Conservation (phyloP, 2,888 invertebrate genomes). For the Cecidostiba fungosa region DNA sequence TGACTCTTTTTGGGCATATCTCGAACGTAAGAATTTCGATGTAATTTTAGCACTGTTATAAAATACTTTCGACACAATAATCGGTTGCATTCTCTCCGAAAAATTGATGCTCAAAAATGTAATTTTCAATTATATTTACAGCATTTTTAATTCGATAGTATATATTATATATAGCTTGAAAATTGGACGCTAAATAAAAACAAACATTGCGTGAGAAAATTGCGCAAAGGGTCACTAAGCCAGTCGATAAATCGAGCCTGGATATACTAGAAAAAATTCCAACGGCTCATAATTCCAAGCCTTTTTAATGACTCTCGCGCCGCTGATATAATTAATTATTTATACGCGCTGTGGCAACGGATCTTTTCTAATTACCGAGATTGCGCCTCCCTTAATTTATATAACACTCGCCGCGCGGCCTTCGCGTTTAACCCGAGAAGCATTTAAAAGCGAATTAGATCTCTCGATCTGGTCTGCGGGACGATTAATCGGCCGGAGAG, state of each 20-base stretch:
- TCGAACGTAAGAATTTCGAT: slow-evolving; percentile 1
- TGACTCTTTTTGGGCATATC: background rate
- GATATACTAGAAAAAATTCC: background rate
- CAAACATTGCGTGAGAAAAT: slow-evolving; percentile 1
- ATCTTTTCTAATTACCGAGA: slow-evolving; percentile 34
- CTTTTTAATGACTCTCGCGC: background rate
- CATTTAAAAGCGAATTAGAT: slow-evolving; percentile 34
- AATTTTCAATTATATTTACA: slow-evolving; percentile 1
- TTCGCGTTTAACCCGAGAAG: background rate
- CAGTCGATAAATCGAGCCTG: background rate
- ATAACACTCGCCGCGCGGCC: slow-evolving; percentile 8
- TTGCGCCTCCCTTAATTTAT: slow-evolving; percentile 32
- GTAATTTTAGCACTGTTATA: background rate
- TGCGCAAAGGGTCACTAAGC: background rate
- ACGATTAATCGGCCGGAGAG: slow-evolving; percentile 28
- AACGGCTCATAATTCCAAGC: slow-evolving; percentile 3
- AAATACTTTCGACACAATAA: background rate
- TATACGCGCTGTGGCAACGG: slow-evolving; percentile 24
- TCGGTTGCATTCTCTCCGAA: background rate
- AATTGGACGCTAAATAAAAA: background rate
- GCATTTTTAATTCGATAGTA: background rate
- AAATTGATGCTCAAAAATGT: background rate
- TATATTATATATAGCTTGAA: background rate
- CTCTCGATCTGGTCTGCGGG: background rate
- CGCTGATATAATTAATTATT: slow-evolving; percentile 46